Evolutionary conservation across 2,888 invertebrate species (phyloP), one percentile per base, ranked within the genome.

Genomic region (Cephus runcator): DNA sequence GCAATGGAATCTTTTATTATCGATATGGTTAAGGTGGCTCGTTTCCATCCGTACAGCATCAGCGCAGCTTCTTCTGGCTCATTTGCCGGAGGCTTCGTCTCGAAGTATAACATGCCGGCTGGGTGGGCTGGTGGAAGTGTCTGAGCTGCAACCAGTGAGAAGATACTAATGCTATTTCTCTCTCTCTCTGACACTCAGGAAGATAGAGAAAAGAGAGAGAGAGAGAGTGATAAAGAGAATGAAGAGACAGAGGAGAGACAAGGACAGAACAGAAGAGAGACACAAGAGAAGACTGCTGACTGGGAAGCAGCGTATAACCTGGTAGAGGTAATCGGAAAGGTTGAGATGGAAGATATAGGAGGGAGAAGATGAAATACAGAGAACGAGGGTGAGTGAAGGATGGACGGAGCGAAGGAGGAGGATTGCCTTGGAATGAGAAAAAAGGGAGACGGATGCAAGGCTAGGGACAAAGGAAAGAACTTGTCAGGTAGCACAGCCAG

Each of bases 401-500:
- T 77, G 75, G 74, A 79, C 34, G 73, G 56, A 74, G 77, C 69
- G 77, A 34, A 35, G 35, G 77, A 79, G 68, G 79, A 78, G 73
- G 77, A 75, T 84, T 81, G 79, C 83, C 84, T 83, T 83, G 84
- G 79, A 82, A 80, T 77, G 78, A 83, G 82, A 82, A 81, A 81
- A 79, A 83, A 79, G 77, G 75, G 78, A 82, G 79, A 81, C 34
- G 71, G 76, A 79, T 76, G 74, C 81, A 80, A 83, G 82, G 80
- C 81, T 83, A 83, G 81, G 84, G 86, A 88, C 87, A 88, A 87
- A 87, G 85, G 85, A 86, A 87, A 85, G 85, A 85, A 86, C 85
- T 85, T 84, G 87, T 85, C 86, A 85, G 87, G 86, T 87, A 86
- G 85, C 85, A 81, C 79, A 15, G 15, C 15, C 15, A 40, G 40